A percentile compares a stretch with the other conserved stretches of the same genome.
Conservation (phyloP, 2,797 vertebrate species). For the Brachyrhaphis roseni region DNA sequence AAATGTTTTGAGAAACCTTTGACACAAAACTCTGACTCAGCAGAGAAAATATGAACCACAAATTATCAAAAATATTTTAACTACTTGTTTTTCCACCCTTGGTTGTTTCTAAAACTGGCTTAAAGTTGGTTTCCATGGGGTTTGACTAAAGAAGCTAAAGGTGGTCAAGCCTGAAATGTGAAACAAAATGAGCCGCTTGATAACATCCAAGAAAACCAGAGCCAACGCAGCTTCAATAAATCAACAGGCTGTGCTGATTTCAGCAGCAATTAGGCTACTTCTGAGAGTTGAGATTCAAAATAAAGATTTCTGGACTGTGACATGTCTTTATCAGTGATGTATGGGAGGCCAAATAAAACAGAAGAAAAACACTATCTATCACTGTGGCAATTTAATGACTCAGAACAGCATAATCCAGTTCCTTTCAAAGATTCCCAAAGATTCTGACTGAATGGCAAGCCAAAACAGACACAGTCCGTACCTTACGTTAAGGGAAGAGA, state of each 20-base stretch:
- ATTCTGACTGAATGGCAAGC: not conserved
- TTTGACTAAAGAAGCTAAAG: slow-evolving; percentile 26
- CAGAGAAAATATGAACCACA: not conserved
- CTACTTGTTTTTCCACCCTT: too few species aligned
- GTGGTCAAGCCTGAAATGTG: slow-evolving; percentile 53
- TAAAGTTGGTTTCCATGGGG: slow-evolving; percentile 7
- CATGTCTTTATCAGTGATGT: slow-evolving; percentile 44
- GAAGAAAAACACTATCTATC: slow-evolving; percentile 58
- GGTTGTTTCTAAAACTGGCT: not conserved
- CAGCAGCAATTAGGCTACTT: slow-evolving; percentile 49
- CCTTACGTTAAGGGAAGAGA: not conserved
- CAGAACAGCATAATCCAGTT: slow-evolving; percentile 17
- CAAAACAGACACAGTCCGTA: not conserved
- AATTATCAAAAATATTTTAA: not conserved
- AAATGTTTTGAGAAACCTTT: not conserved
- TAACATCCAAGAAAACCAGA: slow-evolving; percentile 67
- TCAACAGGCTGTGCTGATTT: slow-evolving; percentile 51
- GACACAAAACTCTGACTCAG: not conserved
- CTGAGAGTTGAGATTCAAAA: slow-evolving; percentile 53
- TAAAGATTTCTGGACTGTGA: slow-evolving; percentile 45
- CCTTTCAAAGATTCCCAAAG: not conserved
- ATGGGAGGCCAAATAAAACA: slow-evolving; percentile 39
- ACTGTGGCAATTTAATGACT: slow-evolving; percentile 48
- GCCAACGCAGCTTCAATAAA: slow-evolving; percentile 49
- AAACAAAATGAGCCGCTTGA: slow-evolving; percentile 56